Base-by-base conservation (phyloP, 2,797 vertebrate species). In the Tokudaia muenninki region DNA sequence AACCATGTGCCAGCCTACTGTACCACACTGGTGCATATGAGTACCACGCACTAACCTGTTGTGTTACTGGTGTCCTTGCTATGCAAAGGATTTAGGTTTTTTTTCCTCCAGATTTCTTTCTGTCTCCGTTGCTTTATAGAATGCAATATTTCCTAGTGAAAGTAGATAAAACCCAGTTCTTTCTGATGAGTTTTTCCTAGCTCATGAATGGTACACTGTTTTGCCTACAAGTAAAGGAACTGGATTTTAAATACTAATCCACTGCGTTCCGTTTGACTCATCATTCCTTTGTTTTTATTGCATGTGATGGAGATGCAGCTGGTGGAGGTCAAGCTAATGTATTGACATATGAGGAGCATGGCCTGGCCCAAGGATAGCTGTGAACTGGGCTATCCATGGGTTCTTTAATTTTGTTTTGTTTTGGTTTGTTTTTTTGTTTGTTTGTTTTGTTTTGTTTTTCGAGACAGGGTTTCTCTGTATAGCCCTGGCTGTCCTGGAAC, bases 81-180 rank as follows among this genome's bases (percentile, higher is more conserved):
- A 99, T 99, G 99, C 99, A 99, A 99, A 99, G 99, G 99, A 99
- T 99, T 99, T 99, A 99, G 99, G 10, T 37, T 13, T 72, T 72
- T 99, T 99, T 99, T 99, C 99, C 99, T 99, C 99, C 99, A 99
- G 99, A 99, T 99, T 99, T 99, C 99, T 99, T 98, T 99, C 98
- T 98, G 99, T 99, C 99, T 99, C 98, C 99, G 99, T 99, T 99
- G 99, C 99, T 99, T 99, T 99, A 99, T 99, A 99, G 99, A 99
- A 99, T 99, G 99, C 98, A 98, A 98, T 99, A 99, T 99, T 99
- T 99, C 99, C 99, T 99, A 99, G 99, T 99, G 99, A 99, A 98
- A 99, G 99, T 99, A 99, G 98, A 99, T 97, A 98, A 97, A 99
- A 98, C 98, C 99, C 99, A 99, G 99, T 99, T 99, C 99, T 98